These are phyloP conservation scores for Cyanoderma ruficeps DNA, from an alignment of 2,113 vertebrate genomes.

Conservation along the genomic window DNA sequence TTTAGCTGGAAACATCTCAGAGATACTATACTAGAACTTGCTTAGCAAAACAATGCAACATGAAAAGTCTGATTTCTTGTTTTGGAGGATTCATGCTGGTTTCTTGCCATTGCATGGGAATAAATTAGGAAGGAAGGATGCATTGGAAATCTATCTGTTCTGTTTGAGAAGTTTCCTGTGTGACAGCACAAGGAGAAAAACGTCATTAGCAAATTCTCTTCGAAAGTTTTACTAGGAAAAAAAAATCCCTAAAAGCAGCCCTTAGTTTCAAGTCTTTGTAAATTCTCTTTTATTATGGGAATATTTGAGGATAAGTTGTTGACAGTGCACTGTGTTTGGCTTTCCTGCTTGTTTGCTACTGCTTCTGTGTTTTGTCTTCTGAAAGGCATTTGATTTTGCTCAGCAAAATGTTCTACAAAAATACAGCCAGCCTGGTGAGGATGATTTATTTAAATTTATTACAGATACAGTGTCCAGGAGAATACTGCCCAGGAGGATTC, in stretches of 20 bases:
- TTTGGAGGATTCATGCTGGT: neutral
- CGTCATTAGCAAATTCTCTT: neutral
- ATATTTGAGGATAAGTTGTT: neutral
- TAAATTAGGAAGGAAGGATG: neutral
- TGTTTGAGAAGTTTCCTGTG: neutral
- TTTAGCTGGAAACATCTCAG: neutral
- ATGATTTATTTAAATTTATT: neutral
- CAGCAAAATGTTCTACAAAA: neutral
- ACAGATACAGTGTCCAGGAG: neutral
- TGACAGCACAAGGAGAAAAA: neutral
- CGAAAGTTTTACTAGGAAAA: neutral
- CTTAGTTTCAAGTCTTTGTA: neutral
- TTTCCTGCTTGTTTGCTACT: neutral
- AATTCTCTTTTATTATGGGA: neutral
- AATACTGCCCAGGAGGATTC: neutral
- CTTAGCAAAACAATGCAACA: neutral
- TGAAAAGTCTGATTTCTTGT: neutral
- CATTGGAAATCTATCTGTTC: neutral
- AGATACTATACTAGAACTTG: neutral
- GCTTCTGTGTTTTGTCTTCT: neutral
- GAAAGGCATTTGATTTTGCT: neutral
- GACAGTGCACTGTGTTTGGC: neutral
- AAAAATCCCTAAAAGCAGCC: neutral
- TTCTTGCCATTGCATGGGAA: neutral
- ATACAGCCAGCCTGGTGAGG: neutral